A percentile compares a stretch with the other conserved stretches of the same genome.
phyloP scores from a whole-genome alignment of 2,113 vertebrate genomes.

The Ciconia boyciana region DNA sequence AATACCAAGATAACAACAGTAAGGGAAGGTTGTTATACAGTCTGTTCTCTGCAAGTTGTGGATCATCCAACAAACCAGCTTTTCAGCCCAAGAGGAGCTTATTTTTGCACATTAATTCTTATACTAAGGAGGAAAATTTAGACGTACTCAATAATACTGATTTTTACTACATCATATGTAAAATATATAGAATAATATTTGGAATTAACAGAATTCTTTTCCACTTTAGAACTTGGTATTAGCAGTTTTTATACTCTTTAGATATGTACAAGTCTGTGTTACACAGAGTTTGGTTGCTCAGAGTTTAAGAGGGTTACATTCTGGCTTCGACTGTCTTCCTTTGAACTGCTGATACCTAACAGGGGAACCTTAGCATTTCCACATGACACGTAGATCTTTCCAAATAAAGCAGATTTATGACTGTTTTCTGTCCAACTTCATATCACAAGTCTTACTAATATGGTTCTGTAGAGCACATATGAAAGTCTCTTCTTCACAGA shows the following conservation, averaged over 20 bases:
- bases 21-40: neutral
- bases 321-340: neutral
- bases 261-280: neutral
- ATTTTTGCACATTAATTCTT: neutral
- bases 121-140: neutral
- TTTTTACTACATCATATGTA: neutral
- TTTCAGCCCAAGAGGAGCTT: neutral
- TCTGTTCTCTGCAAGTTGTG: neutral
- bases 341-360: neutral
- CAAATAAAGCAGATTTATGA: neutral
- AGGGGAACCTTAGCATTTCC: neutral
- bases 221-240: neutral
- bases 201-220: neutral
- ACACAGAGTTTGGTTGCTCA: neutral
- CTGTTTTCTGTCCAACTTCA: neutral
- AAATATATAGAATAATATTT: neutral
- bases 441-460: neutral
- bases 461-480: neutral
- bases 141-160: neutral
- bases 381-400: rapidly evolving
- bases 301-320: neutral
- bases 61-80: neutral
- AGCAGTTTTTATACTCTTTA: neutral
- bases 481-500: neutral
- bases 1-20: neutral